Percentiles rank a stretch among this genome's conserved stretches.
Conservation (phyloP, 2,113 vertebrate genomes). For the Tapirus terrestris region DNA sequence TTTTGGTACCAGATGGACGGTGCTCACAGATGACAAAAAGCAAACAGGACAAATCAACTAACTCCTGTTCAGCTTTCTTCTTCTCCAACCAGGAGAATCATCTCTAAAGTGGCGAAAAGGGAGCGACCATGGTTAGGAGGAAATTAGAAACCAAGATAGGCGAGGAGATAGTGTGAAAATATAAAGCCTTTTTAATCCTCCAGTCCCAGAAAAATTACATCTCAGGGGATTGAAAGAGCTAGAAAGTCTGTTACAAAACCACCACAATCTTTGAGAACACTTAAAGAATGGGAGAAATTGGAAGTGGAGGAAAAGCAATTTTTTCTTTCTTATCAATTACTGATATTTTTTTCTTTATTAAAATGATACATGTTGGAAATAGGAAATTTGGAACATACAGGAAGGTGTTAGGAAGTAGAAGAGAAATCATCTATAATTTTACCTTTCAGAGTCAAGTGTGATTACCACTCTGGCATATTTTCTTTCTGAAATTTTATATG, state of each 20-base stretch:
- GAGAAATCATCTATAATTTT: not conserved
- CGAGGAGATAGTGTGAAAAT: constrained; percentile 19
- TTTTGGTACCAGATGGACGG: not conserved
- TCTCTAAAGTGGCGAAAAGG: constrained; percentile 6
- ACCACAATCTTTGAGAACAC: not conserved
- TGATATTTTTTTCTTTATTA: constrained; percentile 8
- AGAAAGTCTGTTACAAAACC: not conserved
- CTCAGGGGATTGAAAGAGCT: not conserved
- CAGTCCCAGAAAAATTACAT: constrained; percentile 39
- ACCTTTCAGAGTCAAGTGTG: not conserved
- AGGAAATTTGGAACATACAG: not conserved
- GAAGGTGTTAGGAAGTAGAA: not conserved
- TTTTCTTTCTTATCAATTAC: not conserved
- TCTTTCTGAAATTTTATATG: not conserved
- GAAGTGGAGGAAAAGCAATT: not conserved
- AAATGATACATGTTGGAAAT: not conserved
- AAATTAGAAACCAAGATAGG: constrained; percentile 48
- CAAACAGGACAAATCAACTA: constrained; percentile 28
- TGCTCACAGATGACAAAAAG: not conserved
- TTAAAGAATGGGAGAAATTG: not conserved
- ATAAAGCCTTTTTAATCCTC: constrained; percentile 15
- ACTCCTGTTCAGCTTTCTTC: not conserved
- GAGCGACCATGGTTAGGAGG: not conserved
- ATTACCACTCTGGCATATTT: not conserved
- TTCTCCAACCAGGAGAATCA: not conserved